Percentiles rank a stretch among this genome's conserved stretches.
Evolutionary conservation across 2,888 invertebrate species (phyloP).

Genomic region (Sinopyrophorus schimmeli): DNA sequence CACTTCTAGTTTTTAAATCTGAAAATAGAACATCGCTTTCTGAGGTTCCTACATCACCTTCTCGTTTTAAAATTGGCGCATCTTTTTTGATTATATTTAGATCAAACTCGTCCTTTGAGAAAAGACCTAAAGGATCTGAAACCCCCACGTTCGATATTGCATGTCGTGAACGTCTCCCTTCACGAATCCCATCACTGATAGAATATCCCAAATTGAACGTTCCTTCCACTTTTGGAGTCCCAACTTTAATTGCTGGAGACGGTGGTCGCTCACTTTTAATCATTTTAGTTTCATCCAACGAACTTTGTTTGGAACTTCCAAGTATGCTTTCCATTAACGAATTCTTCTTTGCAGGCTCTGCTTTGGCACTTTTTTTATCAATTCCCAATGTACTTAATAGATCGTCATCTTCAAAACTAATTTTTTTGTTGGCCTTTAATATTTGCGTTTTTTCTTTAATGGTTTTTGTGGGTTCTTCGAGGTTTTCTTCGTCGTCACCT

Average conservation of each 20-base stretch:
- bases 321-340: slow-evolving; percentile 50
- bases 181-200: slow-evolving; percentile 35
- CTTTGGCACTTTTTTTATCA: slow-evolving; percentile 33
- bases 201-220: slow-evolving; percentile 44
- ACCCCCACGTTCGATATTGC: slow-evolving; percentile 45
- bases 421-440: slow-evolving; percentile 38
- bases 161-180: slow-evolving; percentile 44
- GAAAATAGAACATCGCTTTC: slow-evolving; percentile 44
- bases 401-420: slow-evolving; percentile 48
- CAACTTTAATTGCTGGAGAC: slow-evolving; percentile 38
- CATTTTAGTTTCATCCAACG: slow-evolving; percentile 45
- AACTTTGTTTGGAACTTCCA: slow-evolving; percentile 39
- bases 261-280: slow-evolving; percentile 14
- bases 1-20: slow-evolving; percentile 35
- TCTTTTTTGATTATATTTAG: no score
- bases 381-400: slow-evolving; percentile 45
- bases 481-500: slow-evolving; percentile 32
- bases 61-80: slow-evolving; percentile 39
- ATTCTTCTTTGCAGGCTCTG: slow-evolving; percentile 38
- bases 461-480: neutral
- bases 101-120: slow-evolving; percentile 42
- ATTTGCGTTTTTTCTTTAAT: slow-evolving; percentile 12
- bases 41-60: slow-evolving; percentile 38
- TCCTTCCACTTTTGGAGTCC: slow-evolving; percentile 36
- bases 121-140: slow-evolving; percentile 61